Percentiles rank a stretch among this genome's conserved stretches.
phyloP scores from a whole-genome alignment of 1,140 invertebrate species.

The Brachionus sp. region DNA sequence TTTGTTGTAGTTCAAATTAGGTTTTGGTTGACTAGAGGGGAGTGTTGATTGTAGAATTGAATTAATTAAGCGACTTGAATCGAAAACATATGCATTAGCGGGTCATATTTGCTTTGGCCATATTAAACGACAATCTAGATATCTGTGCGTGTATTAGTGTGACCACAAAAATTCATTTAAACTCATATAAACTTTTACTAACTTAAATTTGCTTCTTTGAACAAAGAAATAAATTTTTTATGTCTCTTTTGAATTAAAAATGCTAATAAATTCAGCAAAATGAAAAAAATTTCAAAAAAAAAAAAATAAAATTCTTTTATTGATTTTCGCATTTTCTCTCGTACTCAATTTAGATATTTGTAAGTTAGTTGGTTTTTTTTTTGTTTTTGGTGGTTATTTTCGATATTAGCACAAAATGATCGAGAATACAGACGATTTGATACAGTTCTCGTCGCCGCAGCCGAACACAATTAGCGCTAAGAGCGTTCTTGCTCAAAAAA shows the following conservation, averaged over 20 bases:
- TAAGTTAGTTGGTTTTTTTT: background rate
- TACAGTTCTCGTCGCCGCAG: constrained; percentile 20
- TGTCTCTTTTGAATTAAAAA: constrained; percentile 21
- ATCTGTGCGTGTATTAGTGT: background rate
- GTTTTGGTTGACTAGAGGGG: background rate
- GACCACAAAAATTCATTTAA: background rate
- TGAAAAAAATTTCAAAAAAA: background rate
- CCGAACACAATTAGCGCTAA: background rate
- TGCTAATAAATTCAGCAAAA: background rate
- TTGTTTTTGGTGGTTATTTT: background rate
- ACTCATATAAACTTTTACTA: background rate
- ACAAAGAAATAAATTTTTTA: background rate
- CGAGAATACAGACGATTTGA: constrained; percentile 21
- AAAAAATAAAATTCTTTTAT: constrained; percentile 21
- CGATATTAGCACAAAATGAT: background rate
- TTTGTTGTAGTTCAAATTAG: too few relatives aligned
- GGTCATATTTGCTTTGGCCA: background rate
- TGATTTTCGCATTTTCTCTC: background rate
- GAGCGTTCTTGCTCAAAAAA: background rate
- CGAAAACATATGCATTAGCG: background rate
- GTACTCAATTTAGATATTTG: background rate
- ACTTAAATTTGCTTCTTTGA: constrained; percentile 4
- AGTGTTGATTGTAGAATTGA: background rate
- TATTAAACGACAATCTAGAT: background rate
- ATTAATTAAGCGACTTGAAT: background rate